These are phyloP conservation scores for Parus major DNA, from an alignment of 2,113 vertebrate species.

Conservation along the genomic window DNA sequence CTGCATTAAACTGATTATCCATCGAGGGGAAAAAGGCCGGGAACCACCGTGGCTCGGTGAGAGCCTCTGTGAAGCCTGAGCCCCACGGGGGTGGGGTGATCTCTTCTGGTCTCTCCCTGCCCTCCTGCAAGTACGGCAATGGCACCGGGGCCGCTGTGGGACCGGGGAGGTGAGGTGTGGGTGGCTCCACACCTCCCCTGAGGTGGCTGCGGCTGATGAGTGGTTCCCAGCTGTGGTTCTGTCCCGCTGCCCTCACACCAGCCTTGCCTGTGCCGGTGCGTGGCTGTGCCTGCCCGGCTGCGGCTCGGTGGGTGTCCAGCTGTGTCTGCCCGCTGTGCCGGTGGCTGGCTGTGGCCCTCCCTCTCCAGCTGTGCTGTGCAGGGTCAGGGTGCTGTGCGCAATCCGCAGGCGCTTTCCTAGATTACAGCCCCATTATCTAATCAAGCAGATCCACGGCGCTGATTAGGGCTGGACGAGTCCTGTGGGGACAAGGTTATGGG, in stretches of 20 bases:
- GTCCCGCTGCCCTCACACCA: accelerated
- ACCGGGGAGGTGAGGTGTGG: too few relatives aligned
- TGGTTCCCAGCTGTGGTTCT: background rate
- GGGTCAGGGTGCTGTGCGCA: background rate
- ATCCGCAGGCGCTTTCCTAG: conserved; percentile 31
- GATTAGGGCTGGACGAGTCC: conserved; percentile 21
- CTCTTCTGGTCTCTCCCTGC: background rate
- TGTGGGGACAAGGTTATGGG: conserved; percentile 50
- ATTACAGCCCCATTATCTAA: conserved; percentile 64
- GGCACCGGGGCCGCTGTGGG: background rate
- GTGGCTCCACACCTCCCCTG: accelerated
- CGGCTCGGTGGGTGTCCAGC: background rate
- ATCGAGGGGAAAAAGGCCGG: background rate
- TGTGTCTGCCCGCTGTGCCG: background rate
- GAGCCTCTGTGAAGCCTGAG: background rate
- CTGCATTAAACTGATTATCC: conserved; percentile 41
- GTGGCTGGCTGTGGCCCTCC: background rate
- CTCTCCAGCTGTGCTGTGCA: conserved; percentile 17
- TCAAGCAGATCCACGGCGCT: background rate
- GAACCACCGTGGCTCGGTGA: background rate
- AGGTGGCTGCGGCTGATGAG: accelerated
- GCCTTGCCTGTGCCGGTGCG: accelerated
- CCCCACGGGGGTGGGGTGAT: accelerated
- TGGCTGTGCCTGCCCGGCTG: background rate
- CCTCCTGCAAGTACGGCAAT: accelerated